Conservation (phyloP, 2,888 invertebrate species). For the Gnatocerus cornutus region DNA sequence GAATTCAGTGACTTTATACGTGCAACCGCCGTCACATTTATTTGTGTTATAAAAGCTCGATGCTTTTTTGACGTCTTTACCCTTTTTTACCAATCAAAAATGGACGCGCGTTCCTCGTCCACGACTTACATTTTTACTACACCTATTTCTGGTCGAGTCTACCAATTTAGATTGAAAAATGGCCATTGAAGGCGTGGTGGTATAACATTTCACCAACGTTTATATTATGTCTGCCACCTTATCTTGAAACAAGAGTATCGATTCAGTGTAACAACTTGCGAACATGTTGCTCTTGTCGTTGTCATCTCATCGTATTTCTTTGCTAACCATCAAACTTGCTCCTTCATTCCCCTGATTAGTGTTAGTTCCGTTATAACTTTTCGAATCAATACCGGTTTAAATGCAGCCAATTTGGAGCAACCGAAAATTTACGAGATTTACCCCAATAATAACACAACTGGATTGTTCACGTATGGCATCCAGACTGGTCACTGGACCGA, state of each 20-base stretch:
- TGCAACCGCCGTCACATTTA: too few relatives aligned
- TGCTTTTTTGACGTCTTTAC: too few relatives aligned
- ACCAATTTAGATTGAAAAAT: too few relatives aligned
- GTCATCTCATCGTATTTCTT: constrained; percentile 24
- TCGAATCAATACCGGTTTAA: constrained; percentile 5
- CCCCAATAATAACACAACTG: constrained; percentile 32
- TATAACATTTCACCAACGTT: constrained; percentile 12
- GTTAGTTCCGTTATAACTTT: neutral
- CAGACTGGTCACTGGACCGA: constrained; percentile 16
- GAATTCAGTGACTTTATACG: too few relatives aligned
- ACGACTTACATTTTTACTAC: too few relatives aligned
- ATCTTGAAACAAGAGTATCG: constrained; percentile 37
- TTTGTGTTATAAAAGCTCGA: too few relatives aligned
- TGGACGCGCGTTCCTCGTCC: too few relatives aligned
- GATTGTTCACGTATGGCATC: constrained; percentile 20
- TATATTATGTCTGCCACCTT: constrained; percentile 30
- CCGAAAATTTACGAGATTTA: constrained; percentile 24
- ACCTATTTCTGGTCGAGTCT: neutral
- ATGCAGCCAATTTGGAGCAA: constrained; percentile 9
- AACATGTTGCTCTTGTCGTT: constrained; percentile 35
- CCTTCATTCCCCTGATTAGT: neutral
- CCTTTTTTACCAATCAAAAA: too few relatives aligned
- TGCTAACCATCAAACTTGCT: constrained; percentile 1
- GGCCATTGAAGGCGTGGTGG: too few relatives aligned
- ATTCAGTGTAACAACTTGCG: constrained; percentile 31